Evolutionary conservation across 2,797 vertebrate species (phyloP).

Genomic region (Enteromius anoplus): DNA sequence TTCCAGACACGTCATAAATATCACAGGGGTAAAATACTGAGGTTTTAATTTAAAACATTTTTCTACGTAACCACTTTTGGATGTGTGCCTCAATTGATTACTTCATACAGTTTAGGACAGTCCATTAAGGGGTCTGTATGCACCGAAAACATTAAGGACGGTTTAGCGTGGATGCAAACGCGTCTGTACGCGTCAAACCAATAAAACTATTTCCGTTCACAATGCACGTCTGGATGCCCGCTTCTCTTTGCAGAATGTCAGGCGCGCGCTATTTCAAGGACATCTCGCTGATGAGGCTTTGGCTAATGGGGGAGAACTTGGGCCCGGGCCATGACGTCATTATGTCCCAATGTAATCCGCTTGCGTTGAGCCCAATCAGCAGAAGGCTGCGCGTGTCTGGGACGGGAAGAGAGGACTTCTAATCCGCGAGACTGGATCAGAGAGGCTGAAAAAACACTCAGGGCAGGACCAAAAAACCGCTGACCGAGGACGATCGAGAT

Average conservation of each 20-base stretch:
- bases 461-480: slow-evolving; percentile 75
- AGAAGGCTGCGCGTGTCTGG: slow-evolving; percentile 86
- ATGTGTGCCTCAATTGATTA: neutral
- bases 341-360: slow-evolving; percentile 96
- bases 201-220: slow-evolving; percentile 23
- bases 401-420: slow-evolving; percentile 83
- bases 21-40: neutral
- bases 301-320: slow-evolving; percentile 88
- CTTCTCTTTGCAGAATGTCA: slow-evolving; percentile 78
- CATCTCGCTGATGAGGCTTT: slow-evolving; percentile 97
- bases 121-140: neutral
- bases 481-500: slow-evolving; percentile 77
- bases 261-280: slow-evolving; percentile 91
- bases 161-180: neutral
- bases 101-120: slow-evolving; percentile 11
- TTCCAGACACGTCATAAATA: neutral
- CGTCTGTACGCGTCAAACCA: slow-evolving; percentile 4
- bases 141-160: neutral
- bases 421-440: slow-evolving; percentile 87
- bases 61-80: neutral
- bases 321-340: slow-evolving; percentile 96
- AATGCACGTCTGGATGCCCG: slow-evolving; percentile 28
- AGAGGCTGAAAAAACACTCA: slow-evolving; percentile 75
- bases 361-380: slow-evolving; percentile 91
- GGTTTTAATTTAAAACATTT: neutral